These are phyloP conservation scores for Pocillopora verrucosa DNA, from an alignment of 64 coral and sea anemone species.

Conservation along the genomic window DNA sequence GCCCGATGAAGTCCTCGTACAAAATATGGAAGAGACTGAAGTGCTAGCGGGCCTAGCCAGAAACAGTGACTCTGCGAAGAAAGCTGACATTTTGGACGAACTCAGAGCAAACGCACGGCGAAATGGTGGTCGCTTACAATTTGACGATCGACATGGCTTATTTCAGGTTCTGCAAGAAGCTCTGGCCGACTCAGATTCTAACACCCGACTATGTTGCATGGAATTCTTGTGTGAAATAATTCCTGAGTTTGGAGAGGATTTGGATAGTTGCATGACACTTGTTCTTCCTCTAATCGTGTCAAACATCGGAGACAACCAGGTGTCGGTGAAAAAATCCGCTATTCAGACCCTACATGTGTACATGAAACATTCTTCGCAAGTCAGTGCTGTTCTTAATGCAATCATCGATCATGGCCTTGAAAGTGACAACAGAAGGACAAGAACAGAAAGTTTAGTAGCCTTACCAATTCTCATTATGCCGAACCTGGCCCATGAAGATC, in stretches of 20 bases:
- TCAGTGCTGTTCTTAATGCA: slow-evolving; percentile 83
- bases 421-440: slow-evolving; percentile 91
- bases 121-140: slow-evolving; percentile 92
- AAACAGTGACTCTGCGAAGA: slow-evolving; percentile 66
- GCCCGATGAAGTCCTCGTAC: slow-evolving; percentile 86
- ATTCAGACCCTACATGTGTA: slow-evolving; percentile 99
- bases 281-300: slow-evolving; percentile 91
- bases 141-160: slow-evolving; percentile 86
- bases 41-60: slow-evolving; percentile 78
- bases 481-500: slow-evolving; percentile 96
- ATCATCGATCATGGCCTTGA: slow-evolving; percentile 93
- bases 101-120: slow-evolving; percentile 83
- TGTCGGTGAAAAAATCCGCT: slow-evolving; percentile 89
- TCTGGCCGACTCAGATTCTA: slow-evolving; percentile 78
- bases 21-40: slow-evolving; percentile 93
- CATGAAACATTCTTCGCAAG: slow-evolving; percentile 90
- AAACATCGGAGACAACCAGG: slow-evolving; percentile 87
- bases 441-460: slow-evolving; percentile 92
- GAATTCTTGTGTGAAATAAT: slow-evolving; percentile 96
- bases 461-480: slow-evolving; percentile 96
- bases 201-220: slow-evolving; percentile 80
- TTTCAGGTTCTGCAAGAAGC: slow-evolving; percentile 90
- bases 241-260: slow-evolving; percentile 87
- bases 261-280: slow-evolving; percentile 90
- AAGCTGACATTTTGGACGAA: slow-evolving; percentile 82